A percentile compares a stretch with the other conserved stretches of the same genome.
These are phyloP conservation scores for Eunapius fragilis DNA, from an alignment of 37 sponge, comb jelly and placozoan species.

Conservation along the genomic window DNA sequence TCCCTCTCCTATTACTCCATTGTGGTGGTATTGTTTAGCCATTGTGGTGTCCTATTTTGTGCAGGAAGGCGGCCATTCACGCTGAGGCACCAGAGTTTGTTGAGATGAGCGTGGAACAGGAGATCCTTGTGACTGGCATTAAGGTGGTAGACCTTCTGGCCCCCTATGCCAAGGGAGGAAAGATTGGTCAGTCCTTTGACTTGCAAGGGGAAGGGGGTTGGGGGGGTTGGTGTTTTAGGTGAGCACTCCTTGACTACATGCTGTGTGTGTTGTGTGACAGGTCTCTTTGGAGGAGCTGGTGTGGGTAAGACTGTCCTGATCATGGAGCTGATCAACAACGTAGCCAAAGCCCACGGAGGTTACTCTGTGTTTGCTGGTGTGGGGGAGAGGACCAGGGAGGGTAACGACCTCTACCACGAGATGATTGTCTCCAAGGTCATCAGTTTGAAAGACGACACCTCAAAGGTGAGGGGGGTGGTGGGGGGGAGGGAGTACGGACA, in stretches of 20 bases:
- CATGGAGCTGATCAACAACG: slow-evolving; percentile 99
- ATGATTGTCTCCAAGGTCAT: slow-evolving; percentile 97
- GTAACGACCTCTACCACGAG: slow-evolving; percentile 99
- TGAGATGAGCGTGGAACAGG: slow-evolving; percentile 97
- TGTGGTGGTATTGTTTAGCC: background rate
- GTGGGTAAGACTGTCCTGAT: slow-evolving; percentile 99
- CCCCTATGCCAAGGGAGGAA: slow-evolving; percentile 98
- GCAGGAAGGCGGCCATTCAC: slow-evolving; percentile 76
- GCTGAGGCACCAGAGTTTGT: slow-evolving; percentile 98
- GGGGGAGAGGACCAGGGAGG: slow-evolving; percentile 98
- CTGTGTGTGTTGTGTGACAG: slow-evolving; percentile 49
- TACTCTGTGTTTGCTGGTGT: slow-evolving; percentile 99
- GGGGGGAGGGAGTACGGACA: too few species aligned
- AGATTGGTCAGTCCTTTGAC: slow-evolving; percentile 81
- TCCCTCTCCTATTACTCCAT: background rate
- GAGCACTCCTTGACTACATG: too few species aligned
- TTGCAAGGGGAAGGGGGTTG: background rate
- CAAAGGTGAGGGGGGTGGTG: slow-evolving; percentile 66
- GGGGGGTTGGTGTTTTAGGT: too few species aligned
- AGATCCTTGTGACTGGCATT: slow-evolving; percentile 99
- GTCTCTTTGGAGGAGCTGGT: slow-evolving; percentile 99
- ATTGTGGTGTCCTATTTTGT: background rate
- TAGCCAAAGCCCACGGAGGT: slow-evolving; percentile 96
- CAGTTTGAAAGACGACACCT: slow-evolving; percentile 84
- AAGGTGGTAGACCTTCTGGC: slow-evolving; percentile 99